These are phyloP conservation scores for Ciconia stormi DNA, from an alignment of 2,113 vertebrate species.

Conservation along the genomic window DNA sequence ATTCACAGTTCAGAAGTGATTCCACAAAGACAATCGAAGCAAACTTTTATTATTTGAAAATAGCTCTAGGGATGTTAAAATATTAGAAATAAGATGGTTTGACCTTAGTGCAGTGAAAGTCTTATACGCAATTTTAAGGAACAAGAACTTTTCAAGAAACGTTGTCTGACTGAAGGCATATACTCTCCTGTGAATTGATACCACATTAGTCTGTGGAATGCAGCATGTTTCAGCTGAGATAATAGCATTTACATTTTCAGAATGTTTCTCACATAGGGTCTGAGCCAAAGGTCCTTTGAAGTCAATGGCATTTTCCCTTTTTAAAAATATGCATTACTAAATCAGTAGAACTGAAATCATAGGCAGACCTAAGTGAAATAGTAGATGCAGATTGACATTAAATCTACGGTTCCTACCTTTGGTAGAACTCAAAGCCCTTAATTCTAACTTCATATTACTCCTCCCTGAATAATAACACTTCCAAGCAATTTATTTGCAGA, in stretches of 20 bases:
- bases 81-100: background rate
- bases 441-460: background rate
- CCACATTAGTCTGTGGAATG: background rate
- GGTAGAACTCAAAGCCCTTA: background rate
- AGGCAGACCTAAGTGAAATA: background rate
- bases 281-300: conserved; percentile 1
- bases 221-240: background rate
- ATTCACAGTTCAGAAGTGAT: background rate
- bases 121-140: background rate
- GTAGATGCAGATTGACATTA: background rate
- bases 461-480: background rate
- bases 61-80: background rate
- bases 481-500: background rate
- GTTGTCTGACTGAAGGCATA: background rate
- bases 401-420: background rate
- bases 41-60: background rate
- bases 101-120: background rate
- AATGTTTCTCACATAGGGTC: background rate
- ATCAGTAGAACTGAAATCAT: background rate
- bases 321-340: background rate
- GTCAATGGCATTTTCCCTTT: background rate
- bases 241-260: background rate
- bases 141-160: background rate
- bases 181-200: background rate
- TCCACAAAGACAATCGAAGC: background rate